Conservation (phyloP, 2,113 vertebrate species). For the Melanocharis versteri region DNA sequence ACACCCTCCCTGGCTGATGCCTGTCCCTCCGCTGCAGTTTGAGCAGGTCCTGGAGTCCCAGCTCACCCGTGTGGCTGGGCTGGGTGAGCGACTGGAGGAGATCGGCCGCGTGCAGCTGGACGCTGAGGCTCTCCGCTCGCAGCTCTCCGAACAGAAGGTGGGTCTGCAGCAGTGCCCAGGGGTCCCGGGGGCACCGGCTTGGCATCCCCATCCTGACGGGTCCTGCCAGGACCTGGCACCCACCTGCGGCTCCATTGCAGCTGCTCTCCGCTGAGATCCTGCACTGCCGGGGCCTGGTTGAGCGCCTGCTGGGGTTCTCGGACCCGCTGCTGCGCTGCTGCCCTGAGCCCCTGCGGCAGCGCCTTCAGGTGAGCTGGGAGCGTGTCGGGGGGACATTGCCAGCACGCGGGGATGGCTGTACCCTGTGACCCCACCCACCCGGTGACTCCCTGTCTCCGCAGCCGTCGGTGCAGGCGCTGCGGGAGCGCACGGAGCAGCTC, state of each 20-base stretch:
- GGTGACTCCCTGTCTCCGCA: background rate
- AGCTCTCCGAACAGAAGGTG: slow-evolving; percentile 84
- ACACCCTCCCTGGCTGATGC: fast-evolving
- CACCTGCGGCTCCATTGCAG: slow-evolving; percentile 11
- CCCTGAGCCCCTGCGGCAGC: background rate
- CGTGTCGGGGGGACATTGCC: fast-evolving
- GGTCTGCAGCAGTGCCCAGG: background rate
- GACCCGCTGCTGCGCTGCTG: slow-evolving; percentile 70
- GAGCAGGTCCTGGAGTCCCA: slow-evolving; percentile 80
- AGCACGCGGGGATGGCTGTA: background rate
- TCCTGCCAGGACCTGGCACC: background rate
- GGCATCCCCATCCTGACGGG: fast-evolving
- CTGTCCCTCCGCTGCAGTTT: slow-evolving; percentile 55
- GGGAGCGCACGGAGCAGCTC: slow-evolving; percentile 74
- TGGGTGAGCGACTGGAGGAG: slow-evolving; percentile 66
- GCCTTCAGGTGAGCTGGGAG: slow-evolving; percentile 65
- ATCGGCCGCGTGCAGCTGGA: slow-evolving; percentile 72
- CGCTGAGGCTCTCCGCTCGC: slow-evolving; percentile 58
- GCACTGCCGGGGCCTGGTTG: slow-evolving; percentile 80
- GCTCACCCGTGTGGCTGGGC: slow-evolving; percentile 61
- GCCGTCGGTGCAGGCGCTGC: slow-evolving; percentile 68
- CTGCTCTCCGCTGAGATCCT: slow-evolving; percentile 82
- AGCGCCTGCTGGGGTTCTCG: slow-evolving; percentile 77
- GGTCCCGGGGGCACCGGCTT: fast-evolving
- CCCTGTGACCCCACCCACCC: fast-evolving